Evolutionary conservation across 2,113 vertebrate genomes (phyloP), one percentile per base, ranked within the genome.

Genomic region (Arothron firmamentum): DNA sequence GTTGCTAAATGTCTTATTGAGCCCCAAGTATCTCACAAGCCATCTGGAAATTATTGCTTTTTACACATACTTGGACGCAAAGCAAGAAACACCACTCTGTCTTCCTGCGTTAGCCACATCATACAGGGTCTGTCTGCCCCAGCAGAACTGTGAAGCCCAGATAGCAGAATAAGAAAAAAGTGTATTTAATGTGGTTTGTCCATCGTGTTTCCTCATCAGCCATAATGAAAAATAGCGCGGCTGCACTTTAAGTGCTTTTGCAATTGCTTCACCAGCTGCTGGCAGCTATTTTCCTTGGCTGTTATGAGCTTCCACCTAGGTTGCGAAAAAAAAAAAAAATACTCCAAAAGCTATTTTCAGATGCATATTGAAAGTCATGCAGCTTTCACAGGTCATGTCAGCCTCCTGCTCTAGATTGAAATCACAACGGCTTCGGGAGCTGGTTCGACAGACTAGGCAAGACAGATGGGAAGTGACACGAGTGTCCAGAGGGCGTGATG

Each of bases 391-490:
- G 1, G 11, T 38, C 34, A 38, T 11, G 34, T 12, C 5, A 5
- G 28, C 15, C 42, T 43, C 31, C n/a, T 17, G 9, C 14, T 53
- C 28, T 3, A 5, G 47, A 78, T 53, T 15, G 52, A 66, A 67
- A 69, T 52, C 56, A 25, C 25, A 48, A 15, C 1, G 19, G 43
- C 70, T 66, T 34, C 41, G 5, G 59, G 59, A 70, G 68, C 42
- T 67, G n/a, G 18, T 70, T 72, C 5, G 52, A 71, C 60, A 56
- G 25, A 54, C 47, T 19, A 28, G 59, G 56, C 58, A 63, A 68
- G 74, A 82, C 56, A 20, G 60, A 85, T 82, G 68, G 61, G 63
- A 43, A n/a, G 65, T 67, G 79, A 65, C 63, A 23, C 5, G 25
- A 2, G 47, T 59, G 58, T 55, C 82, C 74, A 8, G 34, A 38